Evolutionary conservation across 2,113 vertebrate species (phyloP).

Genomic region (Balaeniceps rex): DNA sequence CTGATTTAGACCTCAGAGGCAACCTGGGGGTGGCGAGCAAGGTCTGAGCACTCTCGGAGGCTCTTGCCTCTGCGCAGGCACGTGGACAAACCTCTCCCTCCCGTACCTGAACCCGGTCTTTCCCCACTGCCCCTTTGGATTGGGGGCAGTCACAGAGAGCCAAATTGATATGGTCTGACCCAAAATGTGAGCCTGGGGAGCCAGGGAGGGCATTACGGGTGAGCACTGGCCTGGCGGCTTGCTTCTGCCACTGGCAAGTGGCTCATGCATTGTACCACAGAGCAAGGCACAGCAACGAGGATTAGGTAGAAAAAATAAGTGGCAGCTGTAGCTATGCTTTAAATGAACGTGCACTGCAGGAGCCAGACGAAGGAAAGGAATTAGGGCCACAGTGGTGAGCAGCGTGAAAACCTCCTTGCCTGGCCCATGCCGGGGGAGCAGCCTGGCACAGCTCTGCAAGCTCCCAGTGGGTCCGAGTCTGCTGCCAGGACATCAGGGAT

Average conservation of each 20-base stretch:
- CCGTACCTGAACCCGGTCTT: rapidly evolving
- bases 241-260: not conserved
- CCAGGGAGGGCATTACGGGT: not conserved
- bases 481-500: not conserved
- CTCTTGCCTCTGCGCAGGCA: not conserved
- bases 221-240: not conserved
- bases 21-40: not conserved
- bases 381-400: not conserved
- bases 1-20: not conserved
- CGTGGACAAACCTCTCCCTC: not conserved
- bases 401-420: not conserved
- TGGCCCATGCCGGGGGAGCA: not conserved
- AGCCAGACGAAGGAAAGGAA: not conserved
- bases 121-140: not conserved
- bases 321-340: not conserved
- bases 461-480: rapidly evolving
- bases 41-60: not conserved
- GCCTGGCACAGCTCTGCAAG: not conserved
- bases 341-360: not conserved
- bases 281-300: not conserved
- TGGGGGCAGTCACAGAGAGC: not conserved
- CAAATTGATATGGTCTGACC: not conserved
- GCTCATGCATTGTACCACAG: not conserved
- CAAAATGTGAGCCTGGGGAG: not conserved
- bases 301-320: not conserved